Conservation (phyloP, 2,113 vertebrate genomes). For the Chiloscyllium plagiosum region DNA sequence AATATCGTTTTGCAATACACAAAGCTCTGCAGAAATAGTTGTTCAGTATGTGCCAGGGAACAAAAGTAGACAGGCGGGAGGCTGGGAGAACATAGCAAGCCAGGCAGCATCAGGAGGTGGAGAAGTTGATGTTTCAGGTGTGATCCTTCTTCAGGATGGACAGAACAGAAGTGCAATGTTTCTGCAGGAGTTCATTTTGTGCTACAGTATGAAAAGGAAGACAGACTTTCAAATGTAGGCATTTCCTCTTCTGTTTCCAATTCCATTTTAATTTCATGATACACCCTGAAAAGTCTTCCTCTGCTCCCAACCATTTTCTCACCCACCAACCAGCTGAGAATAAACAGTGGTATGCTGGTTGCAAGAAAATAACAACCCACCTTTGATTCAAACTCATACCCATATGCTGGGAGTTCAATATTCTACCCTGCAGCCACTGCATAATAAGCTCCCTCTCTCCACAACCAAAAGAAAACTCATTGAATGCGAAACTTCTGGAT, state of each 20-base stretch:
- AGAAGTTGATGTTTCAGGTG: no score
- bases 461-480: not conserved
- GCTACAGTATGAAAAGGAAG: not conserved
- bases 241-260: not conserved
- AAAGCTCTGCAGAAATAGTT: no score
- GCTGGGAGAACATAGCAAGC: no score
- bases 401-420: not conserved
- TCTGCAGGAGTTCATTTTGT: no score
- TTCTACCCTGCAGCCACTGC: not conserved
- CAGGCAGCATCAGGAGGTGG: no score
- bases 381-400: not conserved
- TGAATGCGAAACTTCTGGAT: not conserved
- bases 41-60: no score
- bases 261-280: not conserved
- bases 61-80: no score
- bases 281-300: not conserved
- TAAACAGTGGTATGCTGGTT: not conserved
- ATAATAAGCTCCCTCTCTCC: no score
- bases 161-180: no score
- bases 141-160: no score
- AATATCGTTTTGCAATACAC: no score
- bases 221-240: not conserved
- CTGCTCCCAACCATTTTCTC: not conserved
- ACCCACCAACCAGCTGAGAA: not conserved
- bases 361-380: not conserved